phyloP scores from a whole-genome alignment of 2,888 invertebrate genomes.

The Melanotus villosus region DNA sequence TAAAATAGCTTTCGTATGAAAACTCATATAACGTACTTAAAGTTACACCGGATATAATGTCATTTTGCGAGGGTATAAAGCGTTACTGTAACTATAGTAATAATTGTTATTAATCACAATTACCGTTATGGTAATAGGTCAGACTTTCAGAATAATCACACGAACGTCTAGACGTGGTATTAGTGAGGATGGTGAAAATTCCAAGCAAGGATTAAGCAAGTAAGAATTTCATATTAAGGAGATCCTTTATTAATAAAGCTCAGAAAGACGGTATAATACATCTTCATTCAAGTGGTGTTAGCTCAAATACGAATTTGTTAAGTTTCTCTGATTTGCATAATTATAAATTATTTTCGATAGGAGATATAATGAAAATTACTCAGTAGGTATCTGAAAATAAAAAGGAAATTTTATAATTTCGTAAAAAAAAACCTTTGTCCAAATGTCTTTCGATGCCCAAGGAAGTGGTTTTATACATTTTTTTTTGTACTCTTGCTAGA shows the following conservation, averaged over 20 bases:
- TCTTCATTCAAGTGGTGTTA: too few relatives aligned
- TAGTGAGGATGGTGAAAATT: constrained; percentile 9
- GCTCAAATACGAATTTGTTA: too few relatives aligned
- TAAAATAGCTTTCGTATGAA: too few relatives aligned
- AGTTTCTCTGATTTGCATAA: too few relatives aligned
- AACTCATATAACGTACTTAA: too few relatives aligned
- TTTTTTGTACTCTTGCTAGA: too few relatives aligned
- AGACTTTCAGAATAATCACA: neutral
- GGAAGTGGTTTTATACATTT: too few relatives aligned
- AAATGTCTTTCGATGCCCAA: too few relatives aligned
- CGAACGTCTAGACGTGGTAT: constrained; percentile 8
- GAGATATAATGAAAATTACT: neutral
- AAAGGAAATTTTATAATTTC: too few relatives aligned
- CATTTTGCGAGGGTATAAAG: too few relatives aligned
- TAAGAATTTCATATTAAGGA: constrained; percentile 11
- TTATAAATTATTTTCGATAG: neutral
- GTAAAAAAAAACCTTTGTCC: too few relatives aligned
- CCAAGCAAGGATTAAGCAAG: neutral
- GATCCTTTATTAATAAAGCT: neutral
- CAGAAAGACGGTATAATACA: neutral
- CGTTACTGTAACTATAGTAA: neutral
- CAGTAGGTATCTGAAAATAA: too few relatives aligned
- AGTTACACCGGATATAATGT: neutral
- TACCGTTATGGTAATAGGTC: neutral
- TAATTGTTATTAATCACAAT: constrained; percentile 11